Evolutionary conservation across 1,140 invertebrate genomes (phyloP).

Genomic region (Saccostrea glomerata): DNA sequence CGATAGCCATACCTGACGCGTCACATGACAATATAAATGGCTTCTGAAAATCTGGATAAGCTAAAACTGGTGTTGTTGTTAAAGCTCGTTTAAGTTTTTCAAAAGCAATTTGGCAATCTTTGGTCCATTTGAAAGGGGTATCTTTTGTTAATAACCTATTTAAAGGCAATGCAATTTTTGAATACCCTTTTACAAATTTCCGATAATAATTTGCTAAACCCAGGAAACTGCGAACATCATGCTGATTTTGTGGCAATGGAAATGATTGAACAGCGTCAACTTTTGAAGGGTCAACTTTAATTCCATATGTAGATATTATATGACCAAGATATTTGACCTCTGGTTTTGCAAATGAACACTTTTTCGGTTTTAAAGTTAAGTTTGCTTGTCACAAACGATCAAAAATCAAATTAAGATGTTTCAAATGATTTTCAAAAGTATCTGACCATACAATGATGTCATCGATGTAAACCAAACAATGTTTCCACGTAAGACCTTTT

Average conservation of each 20-base stretch:
- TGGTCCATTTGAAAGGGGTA: constrained; percentile 48
- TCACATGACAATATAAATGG: constrained; percentile 63
- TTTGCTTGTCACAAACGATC: constrained; percentile 16
- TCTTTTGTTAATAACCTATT: constrained; percentile 49
- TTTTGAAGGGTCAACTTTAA: constrained; percentile 46
- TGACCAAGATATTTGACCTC: constrained; percentile 60
- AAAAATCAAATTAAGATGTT: constrained; percentile 59
- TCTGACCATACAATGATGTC: constrained; percentile 63
- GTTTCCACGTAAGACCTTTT: constrained; percentile 58
- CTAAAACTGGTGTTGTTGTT: constrained; percentile 60
- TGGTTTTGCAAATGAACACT: constrained; percentile 50
- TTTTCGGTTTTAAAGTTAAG: constrained; percentile 49
- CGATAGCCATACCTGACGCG: constrained; percentile 64
- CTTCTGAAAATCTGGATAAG: constrained; percentile 58
- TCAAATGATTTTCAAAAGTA: constrained; percentile 78
- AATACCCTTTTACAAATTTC: constrained; percentile 74
- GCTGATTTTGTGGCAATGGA: constrained; percentile 62
- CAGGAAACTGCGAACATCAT: constrained; percentile 77
- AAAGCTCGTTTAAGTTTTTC: constrained; percentile 61
- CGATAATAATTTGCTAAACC: constrained; percentile 78
- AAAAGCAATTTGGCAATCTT: constrained; percentile 59
- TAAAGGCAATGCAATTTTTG: constrained; percentile 73
- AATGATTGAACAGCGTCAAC: constrained; percentile 30
- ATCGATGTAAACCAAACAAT: constrained; percentile 57
- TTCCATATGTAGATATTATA: constrained; percentile 55